These are phyloP conservation scores for Seira sanloemensis DNA, from an alignment of 2,888 invertebrate genomes.

Conservation along the genomic window DNA sequence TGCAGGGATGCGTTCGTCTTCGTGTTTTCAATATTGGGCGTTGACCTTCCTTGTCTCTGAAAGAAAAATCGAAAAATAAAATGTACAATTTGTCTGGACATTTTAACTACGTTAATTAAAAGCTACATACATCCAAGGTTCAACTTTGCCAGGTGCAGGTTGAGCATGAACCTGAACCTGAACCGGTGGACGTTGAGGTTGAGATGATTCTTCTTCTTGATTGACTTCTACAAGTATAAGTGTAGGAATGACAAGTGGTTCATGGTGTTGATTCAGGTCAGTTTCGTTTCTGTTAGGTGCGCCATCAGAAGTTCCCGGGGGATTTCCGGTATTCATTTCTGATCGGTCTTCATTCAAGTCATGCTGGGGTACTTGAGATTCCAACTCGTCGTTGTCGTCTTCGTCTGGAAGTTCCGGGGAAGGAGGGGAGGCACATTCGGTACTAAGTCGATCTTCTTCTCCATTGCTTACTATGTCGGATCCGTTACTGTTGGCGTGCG, in stretches of 20 bases:
- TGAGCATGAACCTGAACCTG: not conserved
- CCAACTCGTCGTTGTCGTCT: constrained; percentile 7
- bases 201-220: not conserved
- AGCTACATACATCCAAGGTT: not conserved
- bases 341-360: constrained; percentile 26
- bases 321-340: not conserved
- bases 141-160: not conserved
- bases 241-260: not conserved
- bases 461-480: not conserved
- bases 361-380: no score
- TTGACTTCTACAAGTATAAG: not conserved
- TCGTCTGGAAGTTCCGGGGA: not conserved
- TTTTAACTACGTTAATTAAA: not conserved
- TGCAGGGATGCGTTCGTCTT: constrained; percentile 38
- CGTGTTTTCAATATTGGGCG: constrained; percentile 34
- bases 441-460: not conserved
- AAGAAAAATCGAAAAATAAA: not conserved
- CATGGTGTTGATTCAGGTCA: not conserved
- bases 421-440: constrained; percentile 33
- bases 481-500: no score
- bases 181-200: not conserved
- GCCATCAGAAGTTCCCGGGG: not conserved
- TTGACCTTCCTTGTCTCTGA: constrained; percentile 12
- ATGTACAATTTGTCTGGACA: not conserved
- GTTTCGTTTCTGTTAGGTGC: not conserved